Evolutionary conservation across 2,797 vertebrate genomes (phyloP).

Genomic region (Columba guinea): DNA sequence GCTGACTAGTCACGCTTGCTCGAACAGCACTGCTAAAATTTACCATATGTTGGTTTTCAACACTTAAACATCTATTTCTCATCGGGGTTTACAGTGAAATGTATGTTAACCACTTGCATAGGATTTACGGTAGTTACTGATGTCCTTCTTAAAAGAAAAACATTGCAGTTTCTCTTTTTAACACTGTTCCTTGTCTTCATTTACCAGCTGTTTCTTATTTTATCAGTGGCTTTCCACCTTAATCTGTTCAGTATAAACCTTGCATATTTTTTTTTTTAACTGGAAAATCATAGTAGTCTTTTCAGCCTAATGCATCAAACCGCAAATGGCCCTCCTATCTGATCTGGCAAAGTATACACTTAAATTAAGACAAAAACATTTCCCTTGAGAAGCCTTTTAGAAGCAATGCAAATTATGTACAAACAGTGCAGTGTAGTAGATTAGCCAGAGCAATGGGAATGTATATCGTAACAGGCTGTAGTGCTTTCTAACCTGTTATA

Average conservation of each 20-base stretch:
- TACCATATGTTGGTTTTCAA: conserved; percentile 52
- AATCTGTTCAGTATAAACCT: not conserved
- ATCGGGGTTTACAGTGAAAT: not conserved
- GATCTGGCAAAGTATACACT: not conserved
- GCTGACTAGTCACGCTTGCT: not conserved
- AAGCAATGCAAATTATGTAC: not conserved
- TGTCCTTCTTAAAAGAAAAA: conserved; percentile 19
- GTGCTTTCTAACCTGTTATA: conserved; percentile 16
- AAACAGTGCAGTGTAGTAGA: not conserved
- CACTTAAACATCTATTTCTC: conserved; percentile 16
- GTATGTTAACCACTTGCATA: not conserved
- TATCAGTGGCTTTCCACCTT: not conserved
- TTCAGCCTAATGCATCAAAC: conserved; percentile 11
- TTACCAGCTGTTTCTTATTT: conserved; percentile 52
- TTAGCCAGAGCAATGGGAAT: conserved; percentile 1
- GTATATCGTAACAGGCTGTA: not conserved
- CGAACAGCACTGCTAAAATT: not conserved
- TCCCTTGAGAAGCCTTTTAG: not conserved
- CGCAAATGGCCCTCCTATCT: not conserved
- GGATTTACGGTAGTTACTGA: conserved; percentile 5
- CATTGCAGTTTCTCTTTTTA: conserved; percentile 39
- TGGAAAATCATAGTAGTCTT: not conserved
- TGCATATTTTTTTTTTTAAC: not conserved
- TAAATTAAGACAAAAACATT: conserved; percentile 1
- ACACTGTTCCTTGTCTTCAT: conserved; percentile 22